Evolutionary conservation across 2,888 invertebrate species (phyloP), one percentile per base, ranked within the genome.

Genomic region (Hylaea fasciaria): DNA sequence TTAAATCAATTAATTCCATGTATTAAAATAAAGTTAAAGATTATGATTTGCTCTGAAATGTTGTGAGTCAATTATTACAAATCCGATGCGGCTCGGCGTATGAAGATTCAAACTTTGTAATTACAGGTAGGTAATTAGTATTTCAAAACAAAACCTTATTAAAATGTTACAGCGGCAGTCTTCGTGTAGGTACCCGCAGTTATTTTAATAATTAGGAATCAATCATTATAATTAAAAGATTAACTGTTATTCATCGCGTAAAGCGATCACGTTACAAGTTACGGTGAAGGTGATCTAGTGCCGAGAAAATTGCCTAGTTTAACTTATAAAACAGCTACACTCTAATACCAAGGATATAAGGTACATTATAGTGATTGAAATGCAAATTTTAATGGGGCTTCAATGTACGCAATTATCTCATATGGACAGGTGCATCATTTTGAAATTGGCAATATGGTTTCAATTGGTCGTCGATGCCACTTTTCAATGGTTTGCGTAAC

Each of bases 401-500:
- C 54, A 61, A 60, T 57, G 51, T 63, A 62, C 56, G 65, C 62
- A 77, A 70, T 71, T 76, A 73, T 76, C 71, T 62, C 70, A 22
- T 40, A 73, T 51, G 48, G 64, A 68, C 78, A 73, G 70, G 72
- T 76, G 75, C 74, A 75, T 78, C 76, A 49, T 47, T 72, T 69
- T 67, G 39, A 45, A 47, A 45, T 65, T 58, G 39, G 57, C 64
- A 32, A 32, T 51, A 61, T 39, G 52, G 44, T 49, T 54, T 45
- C 10, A 44, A 52, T 35, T 41, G 40, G 40, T 51, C 17, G 29
- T 17, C 12, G 41, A 35, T 44, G 44, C 16, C 32, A 45, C 49
- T 57, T 47, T 61, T 60, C 22, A 50, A 58, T 56, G 50, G 49
- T 14, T 49, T 57, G 29, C 45, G 44, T 37, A 58, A 45, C 35